Conservation (phyloP, 1,140 invertebrate species). For the Panagrolaimus sp. region DNA sequence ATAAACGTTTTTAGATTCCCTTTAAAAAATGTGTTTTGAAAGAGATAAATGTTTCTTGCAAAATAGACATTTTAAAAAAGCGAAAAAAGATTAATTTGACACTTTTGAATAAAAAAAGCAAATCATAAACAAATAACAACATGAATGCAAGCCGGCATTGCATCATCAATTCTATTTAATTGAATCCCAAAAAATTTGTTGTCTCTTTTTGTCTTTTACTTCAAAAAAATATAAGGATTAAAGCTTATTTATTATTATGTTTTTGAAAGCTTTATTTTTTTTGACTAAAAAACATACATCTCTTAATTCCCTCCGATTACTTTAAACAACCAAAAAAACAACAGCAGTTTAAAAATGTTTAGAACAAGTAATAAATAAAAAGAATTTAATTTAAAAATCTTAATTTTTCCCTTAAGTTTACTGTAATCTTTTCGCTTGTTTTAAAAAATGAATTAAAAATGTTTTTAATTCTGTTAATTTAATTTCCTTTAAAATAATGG, state of each 20-base stretch:
- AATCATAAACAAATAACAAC: no score
- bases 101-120: background rate
- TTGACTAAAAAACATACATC: background rate
- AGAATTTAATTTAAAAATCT: background rate
- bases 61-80: background rate
- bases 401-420: no score
- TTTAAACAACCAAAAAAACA: no score
- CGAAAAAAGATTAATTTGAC: background rate
- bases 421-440: no score
- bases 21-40: background rate
- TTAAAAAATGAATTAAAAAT: no score
- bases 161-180: no score
- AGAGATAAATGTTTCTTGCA: background rate
- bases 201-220: no score
- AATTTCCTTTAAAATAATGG: no score
- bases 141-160: no score
- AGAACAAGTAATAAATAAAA: no score
- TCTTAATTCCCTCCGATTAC: background rate
- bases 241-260: background rate
- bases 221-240: background rate
- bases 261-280: background rate
- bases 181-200: background rate
- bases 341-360: no score
- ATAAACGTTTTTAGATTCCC: constrained; percentile 7
- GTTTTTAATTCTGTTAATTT: no score